Conservation (phyloP, 2,113 vertebrate species). For the Chlamydotis undulata region DNA sequence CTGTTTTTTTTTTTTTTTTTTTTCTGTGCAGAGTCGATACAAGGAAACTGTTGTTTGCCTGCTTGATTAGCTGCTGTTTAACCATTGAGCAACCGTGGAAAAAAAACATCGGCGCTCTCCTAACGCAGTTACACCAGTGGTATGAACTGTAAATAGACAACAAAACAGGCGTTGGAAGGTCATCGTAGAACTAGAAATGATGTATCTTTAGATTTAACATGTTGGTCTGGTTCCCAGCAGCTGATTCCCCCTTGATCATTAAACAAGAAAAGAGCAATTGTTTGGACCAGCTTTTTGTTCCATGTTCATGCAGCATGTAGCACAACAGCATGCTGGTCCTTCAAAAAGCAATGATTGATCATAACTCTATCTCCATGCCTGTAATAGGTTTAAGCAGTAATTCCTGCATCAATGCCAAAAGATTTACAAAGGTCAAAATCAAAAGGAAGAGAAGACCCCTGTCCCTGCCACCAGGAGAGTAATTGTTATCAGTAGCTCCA, state of each 20-base stretch:
- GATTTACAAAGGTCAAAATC: slow-evolving; percentile 47
- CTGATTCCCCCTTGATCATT: background rate
- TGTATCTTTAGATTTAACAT: background rate
- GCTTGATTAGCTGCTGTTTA: background rate
- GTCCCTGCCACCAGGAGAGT: background rate
- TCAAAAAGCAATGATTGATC: slow-evolving; percentile 37
- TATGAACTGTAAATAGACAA: background rate
- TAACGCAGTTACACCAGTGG: background rate
- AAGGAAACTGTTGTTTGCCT: background rate
- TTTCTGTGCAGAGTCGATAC: background rate
- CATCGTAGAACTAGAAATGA: background rate
- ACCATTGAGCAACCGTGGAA: background rate
- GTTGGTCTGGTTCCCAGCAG: background rate
- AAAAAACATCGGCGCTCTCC: background rate
- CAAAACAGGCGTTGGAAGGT: background rate
- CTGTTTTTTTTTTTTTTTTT: background rate
- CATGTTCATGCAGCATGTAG: background rate
- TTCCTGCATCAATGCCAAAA: background rate
- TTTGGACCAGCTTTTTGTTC: background rate
- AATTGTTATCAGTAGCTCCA: slow-evolving; percentile 21
- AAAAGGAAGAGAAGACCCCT: background rate
- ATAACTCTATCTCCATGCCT: background rate
- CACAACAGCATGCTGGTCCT: background rate
- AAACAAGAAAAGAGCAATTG: background rate
- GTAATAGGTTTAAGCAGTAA: slow-evolving; percentile 2